Evolutionary conservation across 2,888 invertebrate genomes (phyloP).

Genomic region (Xanthorhoe spadicearia): DNA sequence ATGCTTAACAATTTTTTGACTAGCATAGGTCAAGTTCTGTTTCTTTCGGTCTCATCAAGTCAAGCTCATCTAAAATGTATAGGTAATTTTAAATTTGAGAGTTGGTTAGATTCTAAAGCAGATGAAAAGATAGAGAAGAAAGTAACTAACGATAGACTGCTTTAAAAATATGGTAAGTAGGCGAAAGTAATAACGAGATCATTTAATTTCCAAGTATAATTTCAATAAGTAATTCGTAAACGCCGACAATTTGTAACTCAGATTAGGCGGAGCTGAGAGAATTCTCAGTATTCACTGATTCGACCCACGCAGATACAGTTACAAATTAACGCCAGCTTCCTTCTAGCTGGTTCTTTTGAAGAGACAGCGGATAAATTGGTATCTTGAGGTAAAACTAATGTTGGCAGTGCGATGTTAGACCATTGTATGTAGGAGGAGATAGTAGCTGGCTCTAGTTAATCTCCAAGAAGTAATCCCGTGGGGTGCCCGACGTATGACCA

Average conservation of each 20-base stretch:
- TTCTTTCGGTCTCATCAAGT: too few species aligned
- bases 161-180: neutral
- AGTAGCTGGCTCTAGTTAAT: neutral
- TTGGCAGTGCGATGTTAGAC: neutral
- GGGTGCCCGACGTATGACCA: too few species aligned
- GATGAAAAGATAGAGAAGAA: too few species aligned
- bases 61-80: too few species aligned
- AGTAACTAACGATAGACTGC: neutral
- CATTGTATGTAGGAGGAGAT: neutral
- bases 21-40: too few species aligned
- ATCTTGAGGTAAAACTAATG: neutral
- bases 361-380: conserved; percentile 16
- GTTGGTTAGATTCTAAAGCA: too few species aligned
- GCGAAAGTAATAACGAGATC: conserved; percentile 1
- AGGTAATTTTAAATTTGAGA: too few species aligned
- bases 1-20: too few species aligned
- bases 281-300: conserved; percentile 28
- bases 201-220: conserved; percentile 10
- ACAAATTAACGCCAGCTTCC: conserved; percentile 60
- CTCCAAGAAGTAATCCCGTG: too few species aligned
- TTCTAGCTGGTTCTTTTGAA: conserved; percentile 31
- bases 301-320: conserved; percentile 52
- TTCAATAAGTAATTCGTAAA: conserved; percentile 21
- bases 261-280: conserved; percentile 23
- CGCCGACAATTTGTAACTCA: conserved; percentile 23